These are phyloP conservation scores for Gryon sp. DNA, from an alignment of 1,140 invertebrate species.

Conservation along the genomic window DNA sequence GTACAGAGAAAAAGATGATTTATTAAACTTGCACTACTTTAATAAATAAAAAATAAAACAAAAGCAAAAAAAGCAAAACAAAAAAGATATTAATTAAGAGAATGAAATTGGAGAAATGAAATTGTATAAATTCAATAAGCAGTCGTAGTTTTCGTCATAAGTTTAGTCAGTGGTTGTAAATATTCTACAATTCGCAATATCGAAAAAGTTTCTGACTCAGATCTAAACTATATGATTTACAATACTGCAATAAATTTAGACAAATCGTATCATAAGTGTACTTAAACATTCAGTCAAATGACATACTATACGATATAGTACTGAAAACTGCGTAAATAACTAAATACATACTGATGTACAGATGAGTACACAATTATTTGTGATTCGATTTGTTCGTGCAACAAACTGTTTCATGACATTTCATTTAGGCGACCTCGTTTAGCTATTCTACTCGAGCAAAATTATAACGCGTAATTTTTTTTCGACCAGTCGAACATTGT, in stretches of 20 bases:
- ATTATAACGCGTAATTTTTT: slow-evolving; percentile 7
- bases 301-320: background rate
- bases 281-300: slow-evolving; percentile 7
- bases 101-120: no score
- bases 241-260: background rate
- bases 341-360: slow-evolving; percentile 23
- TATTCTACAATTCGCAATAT: no score
- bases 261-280: slow-evolving; percentile 8
- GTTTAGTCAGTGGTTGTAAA: no score
- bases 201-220: no score
- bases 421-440: background rate
- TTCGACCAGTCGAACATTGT: slow-evolving; percentile 14
- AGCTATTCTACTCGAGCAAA: background rate
- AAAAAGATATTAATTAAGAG: no score
- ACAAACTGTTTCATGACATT: slow-evolving; percentile 1
- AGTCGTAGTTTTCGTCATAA: no score
- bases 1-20: no score
- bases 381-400: slow-evolving; percentile 2
- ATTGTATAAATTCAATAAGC: no score
- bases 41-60: no score
- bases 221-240: background rate
- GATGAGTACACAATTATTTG: slow-evolving; percentile 29
- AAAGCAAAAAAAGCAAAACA: no score
- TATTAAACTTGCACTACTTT: no score
- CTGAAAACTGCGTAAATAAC: slow-evolving; percentile 5